phyloP scores from a whole-genome alignment of 2,888 invertebrate genomes.

The Lepetodrilus schrolli region DNA sequence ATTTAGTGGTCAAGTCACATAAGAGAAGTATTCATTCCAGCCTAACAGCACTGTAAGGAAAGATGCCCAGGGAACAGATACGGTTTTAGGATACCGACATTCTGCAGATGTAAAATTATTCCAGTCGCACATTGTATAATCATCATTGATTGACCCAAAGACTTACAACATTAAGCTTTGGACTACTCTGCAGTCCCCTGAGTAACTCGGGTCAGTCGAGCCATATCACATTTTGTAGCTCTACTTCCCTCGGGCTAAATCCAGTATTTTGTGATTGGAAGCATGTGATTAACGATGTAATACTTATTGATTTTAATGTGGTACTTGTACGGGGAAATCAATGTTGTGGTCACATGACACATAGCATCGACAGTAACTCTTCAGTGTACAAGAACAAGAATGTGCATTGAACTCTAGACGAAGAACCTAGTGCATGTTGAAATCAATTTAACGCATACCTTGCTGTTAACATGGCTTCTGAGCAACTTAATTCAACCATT shows the following conservation, averaged over 20 bases:
- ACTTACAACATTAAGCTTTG: too few species aligned
- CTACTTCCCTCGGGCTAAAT: not conserved
- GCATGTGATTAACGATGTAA: not conserved
- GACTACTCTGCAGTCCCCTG: too few species aligned
- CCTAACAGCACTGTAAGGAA: too few species aligned
- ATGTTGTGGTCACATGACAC: not conserved
- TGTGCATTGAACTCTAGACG: not conserved
- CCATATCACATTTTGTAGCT: not conserved
- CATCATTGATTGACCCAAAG: too few species aligned
- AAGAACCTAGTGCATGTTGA: not conserved
- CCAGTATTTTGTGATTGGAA: not conserved
- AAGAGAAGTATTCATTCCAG: too few species aligned
- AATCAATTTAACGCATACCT: conserved; percentile 14
- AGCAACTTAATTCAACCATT: not conserved
- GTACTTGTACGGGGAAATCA: not conserved
- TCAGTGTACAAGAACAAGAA: too few species aligned
- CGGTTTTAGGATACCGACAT: too few species aligned
- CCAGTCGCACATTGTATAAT: too few species aligned
- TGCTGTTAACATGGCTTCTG: not conserved
- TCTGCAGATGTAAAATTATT: too few species aligned
- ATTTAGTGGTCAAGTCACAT: too few species aligned
- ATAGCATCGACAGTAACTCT: conserved; percentile 8
- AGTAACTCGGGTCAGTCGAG: too few species aligned
- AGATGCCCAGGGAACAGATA: too few species aligned
- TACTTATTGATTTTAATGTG: conserved; percentile 22